Percentiles rank a stretch among this genome's conserved stretches.
phyloP scores from a whole-genome alignment of 1,140 invertebrate genomes.

The Pseudoatta argentina region DNA sequence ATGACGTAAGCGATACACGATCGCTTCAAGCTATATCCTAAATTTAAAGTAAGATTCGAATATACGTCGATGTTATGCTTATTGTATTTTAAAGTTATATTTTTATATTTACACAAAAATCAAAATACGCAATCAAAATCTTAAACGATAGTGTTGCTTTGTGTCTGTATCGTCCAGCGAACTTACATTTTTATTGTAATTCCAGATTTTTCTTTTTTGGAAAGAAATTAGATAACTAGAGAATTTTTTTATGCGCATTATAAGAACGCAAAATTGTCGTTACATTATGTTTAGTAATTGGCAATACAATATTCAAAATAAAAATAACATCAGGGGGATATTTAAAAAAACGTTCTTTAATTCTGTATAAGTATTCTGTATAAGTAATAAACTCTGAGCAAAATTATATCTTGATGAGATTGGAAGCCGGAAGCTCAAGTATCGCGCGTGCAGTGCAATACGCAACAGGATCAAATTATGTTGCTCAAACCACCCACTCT shows the following conservation, averaged over 20 bases:
- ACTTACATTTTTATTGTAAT: neutral
- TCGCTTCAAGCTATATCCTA: neutral
- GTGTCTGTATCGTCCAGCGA: neutral
- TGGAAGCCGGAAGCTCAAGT: neutral
- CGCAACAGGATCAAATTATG: constrained; percentile 9
- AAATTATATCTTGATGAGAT: neutral
- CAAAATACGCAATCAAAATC: neutral
- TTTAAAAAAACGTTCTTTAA: neutral
- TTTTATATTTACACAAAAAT: neutral
- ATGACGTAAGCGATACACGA: neutral
- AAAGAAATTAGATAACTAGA: neutral
- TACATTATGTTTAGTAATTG: neutral
- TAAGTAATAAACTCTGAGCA: neutral
- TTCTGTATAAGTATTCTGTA: neutral
- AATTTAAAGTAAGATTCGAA: neutral
- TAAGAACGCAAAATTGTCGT: neutral
- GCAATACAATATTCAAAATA: neutral
- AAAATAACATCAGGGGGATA: neutral
- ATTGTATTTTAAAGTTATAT: neutral
- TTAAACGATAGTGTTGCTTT: neutral
- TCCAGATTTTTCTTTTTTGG: neutral
- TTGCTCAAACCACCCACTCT: neutral
- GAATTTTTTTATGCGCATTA: neutral
- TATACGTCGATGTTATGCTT: neutral
- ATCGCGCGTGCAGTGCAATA: neutral